Base-by-base conservation (phyloP, 2,113 vertebrate genomes). In the Prietella phreatophila region DNA sequence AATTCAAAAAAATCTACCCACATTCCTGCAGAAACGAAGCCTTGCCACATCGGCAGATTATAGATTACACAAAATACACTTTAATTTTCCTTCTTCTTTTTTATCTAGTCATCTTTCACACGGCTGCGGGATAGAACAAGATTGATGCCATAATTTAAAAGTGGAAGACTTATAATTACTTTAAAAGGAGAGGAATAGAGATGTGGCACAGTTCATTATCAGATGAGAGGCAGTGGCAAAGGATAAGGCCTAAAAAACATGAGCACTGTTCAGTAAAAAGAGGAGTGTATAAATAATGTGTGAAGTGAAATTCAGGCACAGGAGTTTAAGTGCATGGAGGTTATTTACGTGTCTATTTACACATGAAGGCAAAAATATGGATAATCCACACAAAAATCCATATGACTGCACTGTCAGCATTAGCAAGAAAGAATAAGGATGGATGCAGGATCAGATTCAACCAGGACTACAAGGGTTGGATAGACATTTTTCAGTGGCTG, bases 131-230 rank as follows among this genome's bases (percentile, higher is more conserved):
- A 79, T 42, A 63, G 78, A 30, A 58, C 56, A 36, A 86, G 87
- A 91, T 86, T 75, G 53, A 79, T 61, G 85, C 83, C 76, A 53
- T 84, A 58, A 89, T 91, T 89, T 88, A 89, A 91, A 89, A 86
- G 83, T 82, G 78, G 78, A 60, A 88, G 78, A 63, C 63, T 82
- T 76, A 84, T 91, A 89, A 92, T 92, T 89, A 90, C 88, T 89
- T 88, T 85, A 82, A 87, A 89, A 78, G 78, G 61, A 65, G 79
- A 85, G 67, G 75, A 84, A 84, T 47, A 82, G 30, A 86, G 61
- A 79, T 4, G 83, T 81, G 88, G 86, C 87, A 83, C 55, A 87
- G 78, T 90, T 85, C 63, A 89, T 75, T 25, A 65, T 82, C 63
- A 75, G 69, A 85, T 83, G 55, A 84, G 50, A 84, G 75, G 85